Percentiles rank a stretch among this genome's conserved stretches.
These are phyloP conservation scores for Poliocrania exsul DNA, from an alignment of 2,797 vertebrate genomes.

Conservation along the genomic window DNA sequence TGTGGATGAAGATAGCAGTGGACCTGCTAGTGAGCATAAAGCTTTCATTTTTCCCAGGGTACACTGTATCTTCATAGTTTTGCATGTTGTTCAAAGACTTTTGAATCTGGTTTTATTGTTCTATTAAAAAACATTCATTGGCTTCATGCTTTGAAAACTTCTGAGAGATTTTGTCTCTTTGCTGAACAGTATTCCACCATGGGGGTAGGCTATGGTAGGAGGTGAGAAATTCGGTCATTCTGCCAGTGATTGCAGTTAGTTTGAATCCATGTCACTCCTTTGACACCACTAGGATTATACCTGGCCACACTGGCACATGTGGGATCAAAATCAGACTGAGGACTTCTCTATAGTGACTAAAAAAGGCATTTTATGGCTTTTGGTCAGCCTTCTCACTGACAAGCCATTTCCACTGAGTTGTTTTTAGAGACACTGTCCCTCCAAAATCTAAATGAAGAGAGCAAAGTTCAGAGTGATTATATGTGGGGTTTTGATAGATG, in stretches of 20 bases:
- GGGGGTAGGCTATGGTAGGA: neutral
- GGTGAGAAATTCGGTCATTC: constrained; percentile 33
- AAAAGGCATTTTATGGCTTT: neutral
- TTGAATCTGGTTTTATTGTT: neutral
- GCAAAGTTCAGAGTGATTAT: constrained; percentile 16
- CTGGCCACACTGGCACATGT: neutral
- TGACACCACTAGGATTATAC: constrained; percentile 15
- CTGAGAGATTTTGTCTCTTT: neutral
- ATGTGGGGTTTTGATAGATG: neutral
- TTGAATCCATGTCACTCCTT: constrained; percentile 25
- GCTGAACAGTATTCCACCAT: neutral
- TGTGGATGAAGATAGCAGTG: neutral
- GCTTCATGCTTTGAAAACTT: constrained; percentile 4
- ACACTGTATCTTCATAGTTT: neutral
- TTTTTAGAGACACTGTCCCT: constrained; percentile 10
- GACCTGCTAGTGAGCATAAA: neutral
- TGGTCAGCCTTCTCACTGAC: neutral
- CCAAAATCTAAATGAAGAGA: neutral
- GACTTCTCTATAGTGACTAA: neutral
- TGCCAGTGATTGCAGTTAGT: constrained; percentile 12
- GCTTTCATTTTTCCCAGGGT: neutral
- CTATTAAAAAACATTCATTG: neutral
- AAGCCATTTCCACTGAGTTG: neutral
- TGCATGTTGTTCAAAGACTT: neutral
- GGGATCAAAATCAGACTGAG: constrained; percentile 3